Evolutionary conservation across 2,888 invertebrate genomes (phyloP).

Genomic region (Tachystola acroxantha): DNA sequence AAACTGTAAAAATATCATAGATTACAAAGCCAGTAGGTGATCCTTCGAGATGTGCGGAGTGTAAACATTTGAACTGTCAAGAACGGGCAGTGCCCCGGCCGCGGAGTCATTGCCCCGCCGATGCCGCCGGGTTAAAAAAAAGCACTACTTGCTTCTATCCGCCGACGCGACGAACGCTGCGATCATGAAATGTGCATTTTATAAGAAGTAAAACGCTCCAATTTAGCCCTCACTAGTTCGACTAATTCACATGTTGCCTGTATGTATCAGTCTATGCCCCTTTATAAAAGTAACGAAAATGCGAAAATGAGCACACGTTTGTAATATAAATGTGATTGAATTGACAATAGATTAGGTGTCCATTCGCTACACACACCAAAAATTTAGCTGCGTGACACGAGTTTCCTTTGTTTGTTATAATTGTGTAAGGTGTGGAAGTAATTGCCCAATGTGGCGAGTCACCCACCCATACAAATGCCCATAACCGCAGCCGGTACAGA

Average conservation of each 20-base stretch:
- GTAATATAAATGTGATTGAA: too few relatives aligned
- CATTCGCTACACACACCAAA: neutral
- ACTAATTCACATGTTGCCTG: too few relatives aligned
- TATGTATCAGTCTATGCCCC: too few relatives aligned
- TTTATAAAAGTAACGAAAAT: too few relatives aligned
- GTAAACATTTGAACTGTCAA: slow-evolving; percentile 76
- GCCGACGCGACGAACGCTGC: slow-evolving; percentile 41
- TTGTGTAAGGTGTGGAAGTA: slow-evolving; percentile 63
- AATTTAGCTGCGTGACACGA: slow-evolving; percentile 50
- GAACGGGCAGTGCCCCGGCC: slow-evolving; percentile 74
- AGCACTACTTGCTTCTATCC: slow-evolving; percentile 65
- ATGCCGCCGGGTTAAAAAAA: slow-evolving; percentile 67
- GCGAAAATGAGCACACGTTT: too few relatives aligned
- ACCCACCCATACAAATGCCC: slow-evolving; percentile 35
- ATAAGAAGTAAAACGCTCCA: slow-evolving; percentile 23
- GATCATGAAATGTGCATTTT: slow-evolving; percentile 36
- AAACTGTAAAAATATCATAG: too few relatives aligned
- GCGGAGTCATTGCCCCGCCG: slow-evolving; percentile 70
- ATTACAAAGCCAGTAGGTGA: too few relatives aligned
- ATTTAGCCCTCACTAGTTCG: slow-evolving; percentile 5
- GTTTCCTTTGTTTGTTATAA: slow-evolving; percentile 62
- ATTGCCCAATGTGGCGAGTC: slow-evolving; percentile 57
- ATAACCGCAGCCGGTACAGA: slow-evolving; percentile 41
- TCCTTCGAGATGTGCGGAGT: slow-evolving; percentile 56
- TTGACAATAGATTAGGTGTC: too few relatives aligned